Percentiles rank a stretch among this genome's conserved stretches.
Evolutionary conservation across 2,797 vertebrate species (phyloP).

Genomic region (Scolopax rusticola): DNA sequence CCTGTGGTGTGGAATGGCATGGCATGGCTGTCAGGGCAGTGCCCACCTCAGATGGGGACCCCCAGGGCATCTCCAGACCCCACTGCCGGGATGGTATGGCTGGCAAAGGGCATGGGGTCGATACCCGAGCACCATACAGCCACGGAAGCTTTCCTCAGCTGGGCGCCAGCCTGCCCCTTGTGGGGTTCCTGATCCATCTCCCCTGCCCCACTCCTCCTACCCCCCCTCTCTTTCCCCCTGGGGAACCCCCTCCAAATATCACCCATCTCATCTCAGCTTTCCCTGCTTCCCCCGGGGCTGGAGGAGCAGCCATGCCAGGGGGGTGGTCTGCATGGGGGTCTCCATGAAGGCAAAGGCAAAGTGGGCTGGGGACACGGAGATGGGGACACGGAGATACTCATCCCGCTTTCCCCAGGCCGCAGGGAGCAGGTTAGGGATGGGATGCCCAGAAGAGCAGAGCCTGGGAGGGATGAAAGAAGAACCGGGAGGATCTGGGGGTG

Average conservation of each 20-base stretch:
- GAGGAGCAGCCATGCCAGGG: neutral
- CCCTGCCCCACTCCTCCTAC: neutral
- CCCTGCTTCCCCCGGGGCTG: neutral
- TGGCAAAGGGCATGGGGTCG: accelerated
- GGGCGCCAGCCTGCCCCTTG: neutral
- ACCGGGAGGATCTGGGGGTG: no score
- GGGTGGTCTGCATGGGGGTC: neutral
- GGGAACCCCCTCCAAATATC: neutral
- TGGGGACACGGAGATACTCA: neutral
- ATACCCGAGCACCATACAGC: accelerated
- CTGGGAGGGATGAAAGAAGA: neutral
- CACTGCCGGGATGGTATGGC: accelerated
- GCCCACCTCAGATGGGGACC: accelerated
- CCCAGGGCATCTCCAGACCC: neutral
- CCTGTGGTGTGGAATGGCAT: accelerated
- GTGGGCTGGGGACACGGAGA: neutral
- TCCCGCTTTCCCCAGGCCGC: neutral
- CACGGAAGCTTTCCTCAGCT: accelerated
- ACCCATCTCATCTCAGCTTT: neutral
- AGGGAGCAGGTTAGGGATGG: neutral
- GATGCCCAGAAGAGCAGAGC: neutral
- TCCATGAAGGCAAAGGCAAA: no score
- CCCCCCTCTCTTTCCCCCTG: neutral
- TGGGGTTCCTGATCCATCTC: neutral
- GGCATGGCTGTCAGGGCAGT: accelerated